Base-by-base conservation (phyloP, 2,888 invertebrate species). In the Charanyca ferruginea region DNA sequence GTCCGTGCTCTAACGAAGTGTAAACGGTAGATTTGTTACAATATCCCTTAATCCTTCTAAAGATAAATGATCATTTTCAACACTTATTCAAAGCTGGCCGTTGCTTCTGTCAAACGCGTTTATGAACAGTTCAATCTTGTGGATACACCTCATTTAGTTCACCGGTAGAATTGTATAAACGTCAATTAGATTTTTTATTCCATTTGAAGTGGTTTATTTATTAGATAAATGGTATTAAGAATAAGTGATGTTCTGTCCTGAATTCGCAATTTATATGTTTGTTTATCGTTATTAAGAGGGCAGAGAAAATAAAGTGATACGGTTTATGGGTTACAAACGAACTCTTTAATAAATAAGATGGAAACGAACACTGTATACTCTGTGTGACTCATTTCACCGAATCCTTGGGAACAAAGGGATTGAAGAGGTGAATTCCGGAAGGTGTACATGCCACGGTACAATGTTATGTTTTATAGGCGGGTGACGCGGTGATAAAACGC, bases 401-500 rank as follows among this genome's bases (percentile, higher is more conserved):
- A 77, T 77, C 76, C 76, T 80, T 73, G 51, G 60, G 73, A 77
- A 84, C 81, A 83, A 84, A 84, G 81, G 77, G 74, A 74, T 73
- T 61, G 73, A 60, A 70, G 75, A 80, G 73, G 70, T 78, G 73
- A 71, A 82, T 80, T 74, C 74, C 70, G 66, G 73, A 80, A 81
- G 83, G 78, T 82, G 61, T 77, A 73, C 16, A 38, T 23, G 45
- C 72, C 73, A 54, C 65, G 53, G 73, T 55, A 79, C 66, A 68
- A 62, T 76, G 76, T 80, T 76, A 77, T 82, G 80, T 76, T 80
- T 82, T 80, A 80, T 76, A 76, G 79, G 54, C 69, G 80, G 85
- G 83, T 80, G 83, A 84, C 83, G 76, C 73, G 86, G 90, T 87
- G 85, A 90, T 90, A 91, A 91, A 90, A 87, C 83, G 84, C 80